Base-by-base conservation (phyloP, 2,888 invertebrate genomes). In the Hyppa rectilinea region DNA sequence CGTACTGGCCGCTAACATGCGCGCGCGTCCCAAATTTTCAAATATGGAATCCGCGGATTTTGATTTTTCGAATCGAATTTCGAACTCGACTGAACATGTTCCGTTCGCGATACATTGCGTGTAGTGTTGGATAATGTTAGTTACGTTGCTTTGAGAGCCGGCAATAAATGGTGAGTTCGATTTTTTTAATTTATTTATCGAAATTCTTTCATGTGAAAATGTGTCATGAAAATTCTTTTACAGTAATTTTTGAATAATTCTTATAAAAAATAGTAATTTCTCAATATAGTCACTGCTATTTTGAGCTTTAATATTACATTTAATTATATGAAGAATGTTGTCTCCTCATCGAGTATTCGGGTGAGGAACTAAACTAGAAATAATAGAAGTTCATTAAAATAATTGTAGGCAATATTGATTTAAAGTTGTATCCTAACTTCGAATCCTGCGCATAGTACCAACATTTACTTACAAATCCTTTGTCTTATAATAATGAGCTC, bases 1-100 rank as follows among this genome's bases (percentile, higher is more conserved):
- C 84, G 83, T 83, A 87, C 87, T 81, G 89, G 87, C 88, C 75
- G 90, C 82, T 88, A 82, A 29, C 76, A 88, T 83, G 90, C 88
- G 91, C 92, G 92, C 93, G 93, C 93, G 95, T 92, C 86, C 85
- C 76, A 82, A n/a, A 79, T 79, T 87, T 85, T 83, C 80, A 80
- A 89, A 88, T 76, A 89, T 87, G 88, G 83, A 87, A 67, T 81
- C 56, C 85, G 80, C 83, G 80, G 45, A 88, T 85, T 83, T 75
- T 73, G 78, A 69, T 80, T 82, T 81, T 82, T 71, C 78, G 82
- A 73, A 75, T 56, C 60, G 52, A 38, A 71, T 79, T 79, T 79
- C 80, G 85, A 75, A 74, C 61, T 71, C 50, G 36, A 58, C 63
- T 64, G 62, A 62, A 68, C 31, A 70, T 70, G 45, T 74, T 66